These are phyloP conservation scores for Ctenosaura bakeri DNA, from an alignment of 2,797 vertebrate genomes.

Conservation along the genomic window DNA sequence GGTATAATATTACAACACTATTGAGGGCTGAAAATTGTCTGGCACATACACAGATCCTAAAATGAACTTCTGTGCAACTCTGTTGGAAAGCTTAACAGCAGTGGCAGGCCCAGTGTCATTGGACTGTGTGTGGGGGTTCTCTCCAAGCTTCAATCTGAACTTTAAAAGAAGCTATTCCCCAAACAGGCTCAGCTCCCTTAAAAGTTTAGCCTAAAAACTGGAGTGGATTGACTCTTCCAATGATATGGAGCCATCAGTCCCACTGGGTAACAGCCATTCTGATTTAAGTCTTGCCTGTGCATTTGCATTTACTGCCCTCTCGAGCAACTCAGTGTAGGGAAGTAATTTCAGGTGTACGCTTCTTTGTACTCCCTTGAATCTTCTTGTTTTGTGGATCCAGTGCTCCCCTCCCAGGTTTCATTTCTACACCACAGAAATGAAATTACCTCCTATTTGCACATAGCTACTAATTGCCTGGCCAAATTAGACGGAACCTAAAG, in stretches of 20 bases:
- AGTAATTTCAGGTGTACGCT: neutral
- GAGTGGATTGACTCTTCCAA: too few relatives aligned
- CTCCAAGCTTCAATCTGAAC: too few relatives aligned
- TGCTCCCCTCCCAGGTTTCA: neutral
- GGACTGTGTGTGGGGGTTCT: too few relatives aligned
- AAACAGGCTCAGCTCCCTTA: too few relatives aligned
- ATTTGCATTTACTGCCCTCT: neutral
- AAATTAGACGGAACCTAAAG: neutral
- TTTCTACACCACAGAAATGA: neutral
- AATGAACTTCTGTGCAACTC: neutral
- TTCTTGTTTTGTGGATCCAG: neutral
- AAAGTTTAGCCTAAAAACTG: too few relatives aligned
- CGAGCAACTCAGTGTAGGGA: neutral
- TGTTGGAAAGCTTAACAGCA: neutral
- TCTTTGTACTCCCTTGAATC: neutral
- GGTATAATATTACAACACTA: too few relatives aligned
- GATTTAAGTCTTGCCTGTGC: neutral
- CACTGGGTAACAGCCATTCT: neutral
- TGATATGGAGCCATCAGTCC: too few relatives aligned
- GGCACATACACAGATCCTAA: too few relatives aligned
- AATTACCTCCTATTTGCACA: neutral
- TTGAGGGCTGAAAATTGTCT: too few relatives aligned
- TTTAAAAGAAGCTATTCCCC: too few relatives aligned
- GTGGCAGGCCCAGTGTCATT: neutral
- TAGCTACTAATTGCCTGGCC: neutral